Percentiles rank a stretch among this genome's conserved stretches.
phyloP scores from a whole-genome alignment of 1,140 invertebrate genomes.

The Carposina sasakii region DNA sequence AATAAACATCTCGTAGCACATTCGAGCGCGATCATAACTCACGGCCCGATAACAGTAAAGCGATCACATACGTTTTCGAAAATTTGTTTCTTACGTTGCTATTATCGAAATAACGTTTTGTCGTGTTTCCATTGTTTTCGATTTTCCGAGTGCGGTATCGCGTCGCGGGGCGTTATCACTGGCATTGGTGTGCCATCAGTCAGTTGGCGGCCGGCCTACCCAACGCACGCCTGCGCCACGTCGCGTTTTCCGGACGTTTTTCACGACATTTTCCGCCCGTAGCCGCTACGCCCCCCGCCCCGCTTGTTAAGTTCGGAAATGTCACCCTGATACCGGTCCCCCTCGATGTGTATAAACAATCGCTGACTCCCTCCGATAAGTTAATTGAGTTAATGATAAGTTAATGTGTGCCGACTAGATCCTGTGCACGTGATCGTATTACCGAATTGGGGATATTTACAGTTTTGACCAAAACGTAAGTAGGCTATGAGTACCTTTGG shows the following conservation, averaged over 20 bases:
- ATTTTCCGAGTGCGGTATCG: conserved; percentile 49
- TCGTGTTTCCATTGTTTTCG: conserved; percentile 58
- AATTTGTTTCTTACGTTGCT: too few species aligned
- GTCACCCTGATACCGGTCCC: conserved; percentile 35
- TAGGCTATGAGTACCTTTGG: conserved; percentile 28
- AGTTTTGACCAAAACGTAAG: conserved; percentile 55
- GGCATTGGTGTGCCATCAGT: conserved; percentile 44
- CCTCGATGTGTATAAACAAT: conserved; percentile 36
- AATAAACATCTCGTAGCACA: too few species aligned
- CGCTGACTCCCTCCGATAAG: conserved; percentile 13
- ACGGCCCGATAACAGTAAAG: too few species aligned
- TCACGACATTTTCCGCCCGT: conserved; percentile 22
- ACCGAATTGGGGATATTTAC: conserved; percentile 41
- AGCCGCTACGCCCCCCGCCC: conserved; percentile 20
- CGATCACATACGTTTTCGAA: too few species aligned
- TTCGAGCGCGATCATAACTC: too few species aligned
- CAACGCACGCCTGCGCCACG: conserved; percentile 36
- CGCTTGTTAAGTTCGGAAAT: conserved; percentile 25
- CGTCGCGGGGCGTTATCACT: conserved; percentile 43
- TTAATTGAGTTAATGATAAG: conserved; percentile 37
- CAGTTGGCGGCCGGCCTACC: conserved; percentile 31
- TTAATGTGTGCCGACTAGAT: conserved; percentile 37
- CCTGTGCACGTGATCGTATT: conserved; percentile 50
- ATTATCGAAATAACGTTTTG: too few species aligned
- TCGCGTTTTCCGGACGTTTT: conserved; percentile 28